phyloP scores from a whole-genome alignment of 2,888 invertebrate species.

The Argyra leucocephala region DNA sequence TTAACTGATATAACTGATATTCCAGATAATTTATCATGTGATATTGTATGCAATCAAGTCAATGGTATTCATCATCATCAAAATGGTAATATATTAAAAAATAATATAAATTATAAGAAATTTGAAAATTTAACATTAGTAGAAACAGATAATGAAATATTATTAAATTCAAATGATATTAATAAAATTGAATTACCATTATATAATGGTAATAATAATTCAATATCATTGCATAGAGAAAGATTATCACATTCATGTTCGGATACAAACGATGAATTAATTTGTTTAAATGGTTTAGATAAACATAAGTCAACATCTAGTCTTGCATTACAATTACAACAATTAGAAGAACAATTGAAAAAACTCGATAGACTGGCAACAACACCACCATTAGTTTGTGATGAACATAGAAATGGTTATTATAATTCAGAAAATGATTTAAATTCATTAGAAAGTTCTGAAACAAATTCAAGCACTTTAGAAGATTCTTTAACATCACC shows the following conservation, averaged over 20 bases:
- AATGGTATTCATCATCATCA: neutral
- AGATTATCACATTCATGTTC: neutral
- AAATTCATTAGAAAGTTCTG: neutral
- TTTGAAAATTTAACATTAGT: neutral
- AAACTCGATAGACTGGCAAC: constrained; percentile 10
- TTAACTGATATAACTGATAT: too few species aligned
- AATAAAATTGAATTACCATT: neutral
- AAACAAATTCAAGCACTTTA: neutral
- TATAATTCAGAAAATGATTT: neutral
- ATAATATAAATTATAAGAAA: neutral
- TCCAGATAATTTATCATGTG: neutral
- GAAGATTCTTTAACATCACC: neutral
- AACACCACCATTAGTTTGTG: neutral
- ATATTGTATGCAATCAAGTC: neutral
- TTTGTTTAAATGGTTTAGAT: neutral
- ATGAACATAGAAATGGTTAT: neutral
- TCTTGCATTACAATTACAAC: constrained; percentile 10
- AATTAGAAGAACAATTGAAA: constrained; percentile 10
- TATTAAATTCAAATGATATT: neutral
- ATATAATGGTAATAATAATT: neutral
- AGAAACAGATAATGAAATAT: neutral
- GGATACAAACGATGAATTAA: neutral
- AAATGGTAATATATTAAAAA: neutral
- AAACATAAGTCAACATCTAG: neutral
- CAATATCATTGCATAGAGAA: neutral